Evolutionary conservation across 2,797 vertebrate species (phyloP), one percentile per base, ranked within the genome.

Genomic region (Sebastes vulpes): DNA sequence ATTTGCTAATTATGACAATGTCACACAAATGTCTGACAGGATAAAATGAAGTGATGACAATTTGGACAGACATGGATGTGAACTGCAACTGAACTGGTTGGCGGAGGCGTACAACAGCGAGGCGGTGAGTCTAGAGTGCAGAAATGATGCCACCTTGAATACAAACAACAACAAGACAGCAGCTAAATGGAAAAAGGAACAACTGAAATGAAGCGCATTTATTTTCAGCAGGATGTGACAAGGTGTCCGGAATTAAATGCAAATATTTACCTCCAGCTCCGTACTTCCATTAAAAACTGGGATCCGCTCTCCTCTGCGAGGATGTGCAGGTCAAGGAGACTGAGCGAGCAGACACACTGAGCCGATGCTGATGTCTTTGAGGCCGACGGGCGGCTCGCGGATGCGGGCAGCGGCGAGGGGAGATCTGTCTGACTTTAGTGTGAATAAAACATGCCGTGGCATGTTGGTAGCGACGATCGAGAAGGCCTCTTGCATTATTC

Each of bases 361-460:
- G 93, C 85, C 75, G 90, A 90, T 84, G 84, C 79, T 16, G 76
- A 70, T 61, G 89, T 74, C 78, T 88, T 68, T 66, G 81, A 75
- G 72, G 79, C 56, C 16, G 18, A 61, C 25, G 11, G 59, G 52
- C 20, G 57, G 25, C 77, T 77, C 61, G 16, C 9, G 23, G 80
- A 82, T 75, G 26, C 6, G 75, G 79, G 66, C 75, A 48, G 71
- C 5, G 9, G 59, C 12, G 72, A 71, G 77, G 74, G 77, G 72
- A 61, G 83, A 88, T 90, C 84, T 80, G 77, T 85, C 89, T 89
- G 89, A 91, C 85, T 88, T 77, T 63, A 29, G 61, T 53, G 89
- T 96, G 94, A 96, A 96, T 96, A 95, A 95, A 96, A 96, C 94
- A 96, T 96, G 91, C 63, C 21, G 66, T 74, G 91, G 92, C 93